phyloP scores from a whole-genome alignment of 2,113 vertebrate genomes.

The Lagopus leucura region DNA sequence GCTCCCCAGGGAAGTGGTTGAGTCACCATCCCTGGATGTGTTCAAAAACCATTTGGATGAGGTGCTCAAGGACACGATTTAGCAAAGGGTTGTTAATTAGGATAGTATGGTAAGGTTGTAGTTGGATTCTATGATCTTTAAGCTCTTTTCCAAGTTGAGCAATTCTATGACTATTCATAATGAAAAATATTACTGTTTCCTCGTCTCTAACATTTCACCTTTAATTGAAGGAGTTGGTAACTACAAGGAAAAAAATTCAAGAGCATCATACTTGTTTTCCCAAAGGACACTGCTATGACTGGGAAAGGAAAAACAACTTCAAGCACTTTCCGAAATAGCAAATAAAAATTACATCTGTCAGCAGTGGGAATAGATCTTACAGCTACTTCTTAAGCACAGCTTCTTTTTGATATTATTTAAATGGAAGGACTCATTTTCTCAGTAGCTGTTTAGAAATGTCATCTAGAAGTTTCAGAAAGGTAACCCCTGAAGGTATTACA shows the following conservation, averaged over 20 bases:
- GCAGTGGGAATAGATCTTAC: constrained; percentile 67
- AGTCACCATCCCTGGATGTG: no score
- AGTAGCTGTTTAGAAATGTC: constrained; percentile 70
- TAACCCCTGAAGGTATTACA: constrained; percentile 33
- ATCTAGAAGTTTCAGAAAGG: constrained; percentile 43
- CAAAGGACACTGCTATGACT: constrained; percentile 55
- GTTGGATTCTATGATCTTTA: no score
- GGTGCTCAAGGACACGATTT: no score
- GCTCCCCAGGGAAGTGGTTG: no score
- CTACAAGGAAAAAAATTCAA: constrained; percentile 16
- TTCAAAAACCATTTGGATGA: no score
- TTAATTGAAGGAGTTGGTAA: constrained; percentile 42
- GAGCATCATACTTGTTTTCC: constrained; percentile 37
- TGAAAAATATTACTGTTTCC: neutral
- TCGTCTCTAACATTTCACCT: constrained; percentile 33
- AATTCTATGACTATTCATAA: neutral
- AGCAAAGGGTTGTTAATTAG: no score
- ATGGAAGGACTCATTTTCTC: constrained; percentile 64
- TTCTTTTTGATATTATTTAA: constrained; percentile 71
- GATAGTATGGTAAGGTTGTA: no score
- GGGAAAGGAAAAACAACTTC: constrained; percentile 66
- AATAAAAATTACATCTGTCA: constrained; percentile 76
- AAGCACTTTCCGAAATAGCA: constrained; percentile 73
- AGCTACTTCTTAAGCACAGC: constrained; percentile 71
- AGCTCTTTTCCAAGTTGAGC: no score